Evolutionary conservation across 2,888 invertebrate species (phyloP), one percentile per base, ranked within the genome.

Genomic region (Maniola hyperantus): DNA sequence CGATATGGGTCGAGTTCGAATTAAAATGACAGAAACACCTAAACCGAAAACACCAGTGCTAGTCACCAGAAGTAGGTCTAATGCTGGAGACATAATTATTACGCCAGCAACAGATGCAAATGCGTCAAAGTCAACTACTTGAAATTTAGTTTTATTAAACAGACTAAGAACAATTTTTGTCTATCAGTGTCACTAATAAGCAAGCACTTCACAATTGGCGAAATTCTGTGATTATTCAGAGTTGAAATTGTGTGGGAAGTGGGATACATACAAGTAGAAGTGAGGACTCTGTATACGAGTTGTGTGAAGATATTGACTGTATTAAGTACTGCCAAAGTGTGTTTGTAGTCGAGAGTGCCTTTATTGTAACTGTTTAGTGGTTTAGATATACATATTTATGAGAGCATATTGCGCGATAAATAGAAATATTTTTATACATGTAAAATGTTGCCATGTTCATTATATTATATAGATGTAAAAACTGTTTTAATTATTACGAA

Each of bases 11-110:
- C 94, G 96, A 73, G 97, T 97, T 54, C 96, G 96, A 77, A 96
- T 97, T 73, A 96, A 95, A 85, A 89, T 96, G 79, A 93, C 95
- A 13, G 96, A 96, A 83, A 95, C 95, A 67, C 96, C 96, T 1
- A 96, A 95, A 79, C 96, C 96, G 55, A 96, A 96, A 87, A 96
- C 96, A n/a, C 97, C 97, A 42, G 93, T 96, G 83, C 92, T 97
- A 81, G 96, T 97, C 79, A 96, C 95, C 78, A 94, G 96, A 84
- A 95, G 95, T 87, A 92, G 94, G 76, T 95, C 96, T 60, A 95
- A 95, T 83, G 95, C 95, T 71, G 96, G 96, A 73, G 95, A 95
- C 72, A 95, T 96, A 76, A 95, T 96, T 76, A 95, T 96, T 80
- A 96, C 96, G 73, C 94, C 94, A 59, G 86, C 94, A 65, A 86